Conservation (phyloP, 2,113 vertebrate species). For the Ptilonorhynchus violaceus region DNA sequence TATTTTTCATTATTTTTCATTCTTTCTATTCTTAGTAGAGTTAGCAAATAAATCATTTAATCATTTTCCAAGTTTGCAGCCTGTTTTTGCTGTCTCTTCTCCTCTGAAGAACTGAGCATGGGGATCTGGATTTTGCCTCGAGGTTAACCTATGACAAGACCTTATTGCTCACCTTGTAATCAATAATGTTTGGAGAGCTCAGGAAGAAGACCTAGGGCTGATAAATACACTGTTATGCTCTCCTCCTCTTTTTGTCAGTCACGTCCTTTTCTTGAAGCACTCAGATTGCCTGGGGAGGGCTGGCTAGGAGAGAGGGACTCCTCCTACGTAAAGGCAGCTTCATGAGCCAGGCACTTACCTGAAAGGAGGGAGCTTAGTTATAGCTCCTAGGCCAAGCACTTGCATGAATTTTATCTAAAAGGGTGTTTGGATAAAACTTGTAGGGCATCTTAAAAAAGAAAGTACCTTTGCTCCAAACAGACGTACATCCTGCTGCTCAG, state of each 20-base stretch:
- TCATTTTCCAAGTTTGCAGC: no score
- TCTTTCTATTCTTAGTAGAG: no score
- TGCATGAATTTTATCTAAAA: neutral
- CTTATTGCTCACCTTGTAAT: neutral
- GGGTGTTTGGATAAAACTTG: neutral
- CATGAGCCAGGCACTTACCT: neutral
- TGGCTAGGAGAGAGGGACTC: neutral
- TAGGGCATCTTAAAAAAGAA: neutral
- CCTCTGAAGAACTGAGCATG: no score
- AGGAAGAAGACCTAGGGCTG: neutral
- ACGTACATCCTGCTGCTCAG: neutral
- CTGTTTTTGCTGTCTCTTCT: no score
- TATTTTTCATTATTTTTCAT: no score
- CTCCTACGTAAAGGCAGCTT: neutral
- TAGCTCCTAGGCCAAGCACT: neutral
- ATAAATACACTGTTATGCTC: neutral
- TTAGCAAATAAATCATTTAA: no score
- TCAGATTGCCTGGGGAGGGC: neutral
- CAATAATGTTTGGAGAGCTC: neutral
- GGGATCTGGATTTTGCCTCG: no score
- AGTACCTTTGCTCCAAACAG: neutral
- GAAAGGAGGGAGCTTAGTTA: neutral
- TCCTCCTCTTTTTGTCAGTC: neutral
- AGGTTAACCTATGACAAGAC: no score
- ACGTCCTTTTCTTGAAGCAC: neutral